Evolutionary conservation across 2,113 vertebrate species (phyloP).

Genomic region (Ploceus nigricollis): DNA sequence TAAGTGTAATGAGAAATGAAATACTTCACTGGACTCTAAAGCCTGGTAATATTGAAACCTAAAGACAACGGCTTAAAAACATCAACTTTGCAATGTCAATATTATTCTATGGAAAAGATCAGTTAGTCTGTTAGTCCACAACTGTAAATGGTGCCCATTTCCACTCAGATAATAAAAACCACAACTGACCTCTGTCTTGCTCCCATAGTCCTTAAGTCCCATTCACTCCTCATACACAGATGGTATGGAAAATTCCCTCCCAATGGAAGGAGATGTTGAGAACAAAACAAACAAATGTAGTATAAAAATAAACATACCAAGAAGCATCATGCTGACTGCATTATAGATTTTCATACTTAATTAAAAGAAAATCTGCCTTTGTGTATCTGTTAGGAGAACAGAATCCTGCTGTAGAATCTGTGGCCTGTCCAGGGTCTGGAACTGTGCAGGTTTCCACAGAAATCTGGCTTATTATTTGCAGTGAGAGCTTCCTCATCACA

Average conservation of each 20-base stretch:
- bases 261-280: neutral
- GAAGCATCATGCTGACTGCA: conserved; percentile 7
- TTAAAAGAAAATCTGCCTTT: conserved; percentile 25
- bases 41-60: neutral
- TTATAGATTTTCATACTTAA: conserved; percentile 40
- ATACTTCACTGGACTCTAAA: neutral
- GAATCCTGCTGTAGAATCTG: neutral
- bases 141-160: neutral
- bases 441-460: neutral
- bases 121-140: neutral
- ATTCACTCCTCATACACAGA: neutral
- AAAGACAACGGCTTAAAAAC: neutral
- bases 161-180: neutral
- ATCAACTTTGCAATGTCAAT: neutral
- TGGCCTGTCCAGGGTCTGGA: neutral
- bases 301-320: conserved; percentile 31
- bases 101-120: neutral
- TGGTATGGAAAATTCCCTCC: neutral
- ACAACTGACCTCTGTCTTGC: neutral
- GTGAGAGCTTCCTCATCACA: conserved; percentile 1
- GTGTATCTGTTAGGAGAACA: neutral
- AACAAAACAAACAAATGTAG: conserved; percentile 19
- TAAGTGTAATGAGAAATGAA: neutral
- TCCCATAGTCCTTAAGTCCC: neutral
- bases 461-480: conserved; percentile 24